Evolutionary conservation across 2,797 vertebrate species (phyloP), one percentile per base, ranked within the genome.

Genomic region (Intellagama lesueurii): DNA sequence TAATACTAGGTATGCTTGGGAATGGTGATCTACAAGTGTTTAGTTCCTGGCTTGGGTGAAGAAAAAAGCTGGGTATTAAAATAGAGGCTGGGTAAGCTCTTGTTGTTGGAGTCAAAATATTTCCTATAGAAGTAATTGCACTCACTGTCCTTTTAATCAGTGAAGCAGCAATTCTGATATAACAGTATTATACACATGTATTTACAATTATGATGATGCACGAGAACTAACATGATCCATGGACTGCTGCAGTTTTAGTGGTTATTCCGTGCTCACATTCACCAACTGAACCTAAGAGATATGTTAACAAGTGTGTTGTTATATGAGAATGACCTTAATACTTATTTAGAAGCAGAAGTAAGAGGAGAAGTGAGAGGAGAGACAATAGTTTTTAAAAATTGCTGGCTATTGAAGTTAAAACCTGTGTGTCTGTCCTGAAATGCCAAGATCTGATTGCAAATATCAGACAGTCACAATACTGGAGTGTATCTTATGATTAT

Each of bases 221-320:
- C 44, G 70, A 52, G 1, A 89, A 87, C 73, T 83, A 76, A 88
- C 86, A 89, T 56, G 24, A 40, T 8, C 75, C 7, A 40, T 91
- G 70, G 56, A 47, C n/a, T 88, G 28, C 17, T 70, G 26, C 30
- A 24, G 40, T 79, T 52, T 26, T 52, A 26, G n/a, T 87, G 85
- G 7, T 52, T 52, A 7, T 52, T 52, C 49, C 2, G 49, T 52
- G 49, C 49, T 52, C 49, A 52, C 49, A 12, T 52, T 52, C 6
- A 4, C 49, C 11, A 7, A 7, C 11, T 52, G 11, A 52, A 52
- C 49, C 49, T 52, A 52, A 52, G 7, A 4, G 49, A 52, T 52
- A 52, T 52, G 49, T 52, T 52, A 52, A 52, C 11, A 7, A 52
- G 49, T 52, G 11, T 52, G 7, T 52, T 52, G 49, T 52, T 52